phyloP scores from a whole-genome alignment of 2,888 invertebrate species.

The Coelogynopora nodosa region DNA sequence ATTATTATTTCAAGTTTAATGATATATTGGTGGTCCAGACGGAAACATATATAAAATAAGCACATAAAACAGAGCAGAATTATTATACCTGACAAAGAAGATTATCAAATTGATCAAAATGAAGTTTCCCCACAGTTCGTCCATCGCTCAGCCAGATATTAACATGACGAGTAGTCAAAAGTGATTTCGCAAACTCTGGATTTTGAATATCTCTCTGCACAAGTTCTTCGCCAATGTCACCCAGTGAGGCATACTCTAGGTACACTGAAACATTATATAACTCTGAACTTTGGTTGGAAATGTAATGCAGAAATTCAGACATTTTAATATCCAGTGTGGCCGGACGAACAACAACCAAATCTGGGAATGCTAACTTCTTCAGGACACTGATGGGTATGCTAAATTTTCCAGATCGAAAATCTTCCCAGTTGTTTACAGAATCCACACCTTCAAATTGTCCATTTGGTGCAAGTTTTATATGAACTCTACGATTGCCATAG shows the following conservation, averaged over 20 bases:
- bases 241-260: conserved; percentile 58
- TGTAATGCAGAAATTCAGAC: conserved; percentile 55
- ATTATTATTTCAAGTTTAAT: no score
- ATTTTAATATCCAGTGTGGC: conserved; percentile 55
- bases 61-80: no score
- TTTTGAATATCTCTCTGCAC: conserved; percentile 52
- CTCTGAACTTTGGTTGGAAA: conserved; percentile 51
- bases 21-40: no score
- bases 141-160: conserved; percentile 62
- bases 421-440: conserved; percentile 53
- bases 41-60: no score
- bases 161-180: conserved; percentile 51
- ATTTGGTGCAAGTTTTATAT: conserved; percentile 55
- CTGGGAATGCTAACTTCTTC: conserved; percentile 53
- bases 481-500: conserved; percentile 52
- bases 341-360: conserved; percentile 58
- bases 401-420: conserved; percentile 50
- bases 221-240: conserved; percentile 53
- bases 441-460: conserved; percentile 59
- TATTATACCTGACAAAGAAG: conserved; percentile 56
- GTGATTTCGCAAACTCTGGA: conserved; percentile 52
- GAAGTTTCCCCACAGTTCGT: conserved; percentile 59
- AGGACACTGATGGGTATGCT: conserved; percentile 53
- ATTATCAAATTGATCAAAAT: conserved; percentile 60
- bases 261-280: conserved; percentile 56